Base-by-base conservation (phyloP, 2,888 invertebrate genomes). In the Chelonus formosanus region DNA sequence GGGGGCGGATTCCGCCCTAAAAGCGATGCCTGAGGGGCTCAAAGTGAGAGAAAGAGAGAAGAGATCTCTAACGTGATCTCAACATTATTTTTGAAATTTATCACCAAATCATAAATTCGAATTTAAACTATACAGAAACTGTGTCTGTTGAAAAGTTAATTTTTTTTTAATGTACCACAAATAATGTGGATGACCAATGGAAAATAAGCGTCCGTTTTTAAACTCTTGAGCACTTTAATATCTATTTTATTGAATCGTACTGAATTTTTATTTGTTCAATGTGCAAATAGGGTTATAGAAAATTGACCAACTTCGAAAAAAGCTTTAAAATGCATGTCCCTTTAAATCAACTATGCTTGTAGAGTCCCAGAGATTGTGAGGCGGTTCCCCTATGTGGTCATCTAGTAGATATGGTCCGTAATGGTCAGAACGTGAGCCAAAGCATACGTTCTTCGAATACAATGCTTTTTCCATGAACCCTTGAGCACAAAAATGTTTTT, bases 181-280 rank as follows among this genome's bases (percentile, higher is more conserved):
- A 59, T 43, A 31, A 45, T n/a, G 45, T 7, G n/a, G 4, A n/a
- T 45, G 7, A 45, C 20, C 20, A 20, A 20, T 20, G 20, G 2
- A 20, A 20, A 20, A 20, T 20, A 20, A 20, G 20, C 20, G 20
- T 20, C 2, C 20, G 2, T 20, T 47, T 40, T 56, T 56, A 10
- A 35, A 8, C 31, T 47, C 8, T 32, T 47, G 35, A 10, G 44
- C n/a, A 44, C 8, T 53, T 59, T 43, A 4, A 63, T 44, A 55
- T 54, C 68, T 70, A 70, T 69, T 81, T 81, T 80, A 78, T 80
- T 74, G 76, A 73, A 69, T 62, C 65, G 67, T 77, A 71, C 75
- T 78, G 80, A 80, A 82, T 82, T 83, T 83, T 81, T 80, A 83
- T 82, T 72, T 73, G 64, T 71, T 74, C 76, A 73, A 70, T 77